Conservation (phyloP, 2,113 vertebrate species). For the Ceuthmochares aereus region DNA sequence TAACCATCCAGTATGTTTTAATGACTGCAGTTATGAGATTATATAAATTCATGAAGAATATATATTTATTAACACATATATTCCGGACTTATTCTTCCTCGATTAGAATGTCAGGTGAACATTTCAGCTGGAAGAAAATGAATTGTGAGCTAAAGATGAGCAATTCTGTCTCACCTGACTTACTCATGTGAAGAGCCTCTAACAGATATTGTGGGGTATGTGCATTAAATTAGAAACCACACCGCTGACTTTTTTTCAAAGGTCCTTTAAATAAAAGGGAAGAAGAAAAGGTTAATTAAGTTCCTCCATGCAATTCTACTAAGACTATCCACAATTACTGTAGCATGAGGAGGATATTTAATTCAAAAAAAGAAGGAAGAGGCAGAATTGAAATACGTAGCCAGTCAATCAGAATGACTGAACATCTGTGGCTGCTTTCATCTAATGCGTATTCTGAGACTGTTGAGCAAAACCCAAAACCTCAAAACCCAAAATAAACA, state of each 20-base stretch:
- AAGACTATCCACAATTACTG: slow-evolving; percentile 4
- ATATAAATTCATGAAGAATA: slow-evolving; percentile 43
- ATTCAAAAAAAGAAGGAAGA: not conserved
- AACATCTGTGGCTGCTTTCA: not conserved
- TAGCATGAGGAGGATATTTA: slow-evolving; percentile 11
- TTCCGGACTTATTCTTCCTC: not conserved
- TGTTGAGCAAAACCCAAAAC: not conserved
- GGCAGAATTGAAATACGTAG: not conserved
- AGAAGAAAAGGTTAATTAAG: slow-evolving; percentile 54
- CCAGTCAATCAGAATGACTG: not conserved
- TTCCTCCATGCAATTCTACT: not conserved
- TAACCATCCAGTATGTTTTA: not conserved
- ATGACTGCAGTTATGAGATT: not conserved
- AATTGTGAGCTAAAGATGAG: not conserved
- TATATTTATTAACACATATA: not conserved
- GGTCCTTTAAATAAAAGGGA: slow-evolving; percentile 13
- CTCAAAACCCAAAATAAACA: not conserved
- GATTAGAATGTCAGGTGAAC: not conserved
- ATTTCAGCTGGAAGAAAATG: not conserved
- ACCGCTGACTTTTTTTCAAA: not conserved
- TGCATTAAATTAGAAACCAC: slow-evolving; percentile 5
- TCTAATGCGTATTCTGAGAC: not conserved
- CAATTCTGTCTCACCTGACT: slow-evolving; percentile 23
- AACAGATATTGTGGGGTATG: not conserved
- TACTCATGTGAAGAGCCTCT: not conserved